Evolutionary conservation across 2,888 invertebrate genomes (phyloP), one percentile per base, ranked within the genome.

Genomic region (Magallana nippona): DNA sequence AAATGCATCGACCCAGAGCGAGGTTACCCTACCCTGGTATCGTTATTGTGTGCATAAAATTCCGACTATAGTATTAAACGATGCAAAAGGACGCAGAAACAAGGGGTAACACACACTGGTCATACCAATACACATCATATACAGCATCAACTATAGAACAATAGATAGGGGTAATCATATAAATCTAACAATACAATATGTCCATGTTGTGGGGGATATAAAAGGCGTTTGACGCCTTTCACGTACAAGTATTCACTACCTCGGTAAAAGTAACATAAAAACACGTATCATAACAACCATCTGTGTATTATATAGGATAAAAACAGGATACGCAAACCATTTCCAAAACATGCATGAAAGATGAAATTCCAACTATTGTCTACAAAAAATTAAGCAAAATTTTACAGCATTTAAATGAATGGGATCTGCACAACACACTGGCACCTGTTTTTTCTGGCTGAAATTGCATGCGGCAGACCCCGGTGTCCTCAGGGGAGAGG

Each of bases 321-420:
- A 71, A 44, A 44, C 44, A 13, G 19, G 71, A 15, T 71, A 71
- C 32, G 27, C 71, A 71, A 22, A 71, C 71, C 71, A 71, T 71
- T 71, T 71, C 71, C 71, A 71, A 71, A 32, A 71, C 71, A 71
- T 22, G 27, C 71, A 71, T 27, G 71, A 27, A 71, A 60, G 60
- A 71, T 71, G 71, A 71, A 27, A 27, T 71, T 71, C 71, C 22
- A 71, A 71, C 32, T 71, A 71, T 71, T 71, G 71, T 19, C 71
- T 71, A 71, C 32, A 71, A 22, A 71, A 32, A 27, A 44, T 5
- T 60, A 71, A 71, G 71, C 71, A 15, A 63, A 27, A 27, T 71
- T 71, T 27, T 32, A 71, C 27, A 11, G 71, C 71, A 71, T 27
- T 27, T 13, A 13, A 32, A 71, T 8, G 44, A 71, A 27, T 15